Evolutionary conservation across 2,888 invertebrate genomes (phyloP), one percentile per base, ranked within the genome.

Genomic region (Deilephila elpenor): DNA sequence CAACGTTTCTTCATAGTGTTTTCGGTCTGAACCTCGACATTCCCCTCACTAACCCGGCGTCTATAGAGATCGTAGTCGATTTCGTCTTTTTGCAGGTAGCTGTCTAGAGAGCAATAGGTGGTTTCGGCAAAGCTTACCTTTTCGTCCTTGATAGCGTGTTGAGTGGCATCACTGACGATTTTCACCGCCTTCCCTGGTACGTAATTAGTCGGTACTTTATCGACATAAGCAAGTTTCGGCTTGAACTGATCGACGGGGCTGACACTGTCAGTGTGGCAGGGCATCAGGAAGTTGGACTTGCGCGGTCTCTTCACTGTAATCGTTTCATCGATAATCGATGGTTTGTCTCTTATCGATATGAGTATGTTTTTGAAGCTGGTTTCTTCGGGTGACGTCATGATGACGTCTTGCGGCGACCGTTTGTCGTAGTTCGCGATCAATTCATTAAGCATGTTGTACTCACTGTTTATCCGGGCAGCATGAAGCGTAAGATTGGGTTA

Each of bases 181-280:
- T 97, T 96, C 19, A 97, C 97, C 0, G 97, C 97, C 88, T 97
- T 97, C 1, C 97, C 97, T 0, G 97, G 97, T 56, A 96, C 94
- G 76, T 95, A 94, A 0, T 85, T 88, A 0, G 88, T 74, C 0
- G 92, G 88, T 0, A 91, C 92, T 77, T 90, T 91, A 59, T 94
- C 94, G 2, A 91, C 8, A 82, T 92, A 95, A 56, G 94, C 95
- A 80, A 93, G 86, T 86, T 93, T 93, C 0, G 95, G 95, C 73
- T 90, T 91, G 0, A 90, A 77, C 0, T 80, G 71, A 20, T 89
- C 89, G 1, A 89, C 70, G 0, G 94, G 94, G 76, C 90, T 91
- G 32, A 94, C 88, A 0, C 88, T 87, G 51, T 94, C 93, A 0
- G 92, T 93, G 25, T 86, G 89, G 0, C 83, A 83, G 53, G 93